A percentile compares a stretch with the other conserved stretches of the same genome.
Conservation (phyloP, 35 echinoderm and acorn worm species). For the Amphiura filiformis region DNA sequence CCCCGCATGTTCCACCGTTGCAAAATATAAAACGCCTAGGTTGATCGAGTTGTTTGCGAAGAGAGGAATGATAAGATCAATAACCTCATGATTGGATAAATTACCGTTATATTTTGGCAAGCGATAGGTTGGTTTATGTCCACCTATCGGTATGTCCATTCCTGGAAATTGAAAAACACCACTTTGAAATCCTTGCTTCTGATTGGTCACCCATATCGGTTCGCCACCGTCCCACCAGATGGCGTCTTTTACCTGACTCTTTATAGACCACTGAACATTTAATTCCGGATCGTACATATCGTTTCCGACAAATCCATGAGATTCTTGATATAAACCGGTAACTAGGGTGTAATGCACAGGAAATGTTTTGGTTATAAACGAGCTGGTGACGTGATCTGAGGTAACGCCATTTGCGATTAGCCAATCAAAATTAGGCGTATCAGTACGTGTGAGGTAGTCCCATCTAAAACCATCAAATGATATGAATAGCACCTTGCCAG, state of each 20-base stretch:
- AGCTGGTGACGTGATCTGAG: constrained; percentile 51
- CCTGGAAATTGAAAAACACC: constrained; percentile 50
- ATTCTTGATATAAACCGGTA: constrained; percentile 89
- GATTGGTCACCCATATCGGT: constrained; percentile 81
- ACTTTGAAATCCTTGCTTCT: constrained; percentile 64
- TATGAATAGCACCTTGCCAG: constrained; percentile 53
- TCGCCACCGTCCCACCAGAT: constrained; percentile 83
- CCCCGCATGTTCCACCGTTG: constrained; percentile 59
- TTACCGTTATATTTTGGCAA: constrained; percentile 23
- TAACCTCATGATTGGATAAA: constrained; percentile 28
- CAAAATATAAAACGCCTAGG: constrained; percentile 68
- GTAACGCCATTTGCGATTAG: constrained; percentile 55
- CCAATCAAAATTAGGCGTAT: constrained; percentile 80
- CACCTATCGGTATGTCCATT: constrained; percentile 38
- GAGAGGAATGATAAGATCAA: constrained; percentile 38
- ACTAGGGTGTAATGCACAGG: constrained; percentile 86
- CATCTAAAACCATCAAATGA: constrained; percentile 97
- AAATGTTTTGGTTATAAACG: constrained; percentile 95
- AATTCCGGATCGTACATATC: constrained; percentile 83
- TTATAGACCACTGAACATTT: constrained; percentile 31
- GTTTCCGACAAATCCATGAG: constrained; percentile 88
- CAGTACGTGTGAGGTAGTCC: constrained; percentile 68
- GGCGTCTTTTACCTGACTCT: constrained; percentile 9
- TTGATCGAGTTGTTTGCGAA: constrained; percentile 57
- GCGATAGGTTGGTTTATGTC: constrained; percentile 33